Evolutionary conservation across 2,797 vertebrate genomes (phyloP).

Genomic region (Gymnoscopelus braueri): DNA sequence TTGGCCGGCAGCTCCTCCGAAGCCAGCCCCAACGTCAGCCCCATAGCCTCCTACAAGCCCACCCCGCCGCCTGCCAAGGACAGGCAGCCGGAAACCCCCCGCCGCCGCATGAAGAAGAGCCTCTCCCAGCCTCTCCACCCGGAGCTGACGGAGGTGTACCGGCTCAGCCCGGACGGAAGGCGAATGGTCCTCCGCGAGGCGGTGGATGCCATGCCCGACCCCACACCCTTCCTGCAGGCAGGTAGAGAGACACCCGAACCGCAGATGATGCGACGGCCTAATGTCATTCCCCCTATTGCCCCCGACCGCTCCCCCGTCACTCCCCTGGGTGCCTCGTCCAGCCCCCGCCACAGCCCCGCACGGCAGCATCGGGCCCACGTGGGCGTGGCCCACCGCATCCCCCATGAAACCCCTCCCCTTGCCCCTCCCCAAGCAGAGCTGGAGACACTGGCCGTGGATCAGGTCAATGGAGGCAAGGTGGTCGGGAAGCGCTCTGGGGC

Average conservation of each 20-base stretch:
- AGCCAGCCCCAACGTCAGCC: conserved; percentile 87
- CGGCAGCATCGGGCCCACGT: conserved; percentile 89
- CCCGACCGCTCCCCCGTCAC: conserved; percentile 78
- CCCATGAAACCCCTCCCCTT: conserved; percentile 71
- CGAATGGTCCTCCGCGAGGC: conserved; percentile 89
- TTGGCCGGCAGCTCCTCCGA: conserved; percentile 86
- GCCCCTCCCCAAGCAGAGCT: conserved; percentile 80
- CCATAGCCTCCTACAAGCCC: conserved; percentile 87
- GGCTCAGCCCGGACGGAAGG: conserved; percentile 88
- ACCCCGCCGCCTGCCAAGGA: conserved; percentile 87
- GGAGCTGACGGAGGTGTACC: conserved; percentile 93
- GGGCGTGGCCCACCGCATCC: conserved; percentile 94
- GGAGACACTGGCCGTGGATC: conserved; percentile 94
- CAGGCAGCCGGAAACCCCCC: conserved; percentile 92
- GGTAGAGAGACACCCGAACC: conserved; percentile 88
- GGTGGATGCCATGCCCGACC: conserved; percentile 96
- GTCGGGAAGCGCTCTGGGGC: conserved; percentile 91
- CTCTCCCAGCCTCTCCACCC: conserved; percentile 95
- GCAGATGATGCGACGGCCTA: conserved; percentile 86
- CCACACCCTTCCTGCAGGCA: conserved; percentile 93
- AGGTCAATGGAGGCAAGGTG: conserved; percentile 89
- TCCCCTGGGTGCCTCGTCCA: conserved; percentile 63
- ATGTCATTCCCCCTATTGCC: conserved; percentile 92
- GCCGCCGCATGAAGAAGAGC: conserved; percentile 97
- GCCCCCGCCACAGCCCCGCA: conserved; percentile 83